phyloP scores from a whole-genome alignment of 2,113 vertebrate species.

The Mirza zaza region DNA sequence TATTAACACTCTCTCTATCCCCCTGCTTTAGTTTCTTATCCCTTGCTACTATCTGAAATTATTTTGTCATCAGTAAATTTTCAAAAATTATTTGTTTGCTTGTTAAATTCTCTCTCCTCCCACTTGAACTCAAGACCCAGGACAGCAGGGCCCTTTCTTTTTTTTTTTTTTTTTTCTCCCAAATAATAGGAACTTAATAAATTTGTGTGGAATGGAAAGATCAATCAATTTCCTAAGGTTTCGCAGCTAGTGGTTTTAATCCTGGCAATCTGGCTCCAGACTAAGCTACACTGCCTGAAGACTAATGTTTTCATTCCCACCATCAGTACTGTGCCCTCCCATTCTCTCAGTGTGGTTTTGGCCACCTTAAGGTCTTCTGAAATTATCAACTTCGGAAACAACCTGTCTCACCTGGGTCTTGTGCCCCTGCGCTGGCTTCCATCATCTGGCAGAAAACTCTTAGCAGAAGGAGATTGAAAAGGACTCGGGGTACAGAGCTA shows the following conservation, averaged over 20 bases:
- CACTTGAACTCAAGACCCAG: not conserved
- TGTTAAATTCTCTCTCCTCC: not conserved
- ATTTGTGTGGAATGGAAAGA: not conserved
- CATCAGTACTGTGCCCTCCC: not conserved
- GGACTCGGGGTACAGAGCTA: not conserved
- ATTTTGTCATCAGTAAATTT: not conserved
- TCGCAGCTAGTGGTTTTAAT: not conserved
- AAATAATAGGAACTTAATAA: not conserved
- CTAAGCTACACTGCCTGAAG: not conserved
- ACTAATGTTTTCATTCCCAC: not conserved
- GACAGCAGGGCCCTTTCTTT: not conserved
- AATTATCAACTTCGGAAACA: not conserved
- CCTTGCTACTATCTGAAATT: not conserved
- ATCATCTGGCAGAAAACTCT: not conserved
- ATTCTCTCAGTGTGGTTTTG: not conserved
- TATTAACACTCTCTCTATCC: not conserved
- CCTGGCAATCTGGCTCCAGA: not conserved
- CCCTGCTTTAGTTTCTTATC: not conserved
- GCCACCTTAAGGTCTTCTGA: not conserved
- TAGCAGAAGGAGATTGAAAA: not conserved
- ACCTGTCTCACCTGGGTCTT: not conserved
- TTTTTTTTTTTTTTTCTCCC: too few relatives aligned
- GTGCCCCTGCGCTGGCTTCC: not conserved
- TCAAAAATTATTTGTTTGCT: not conserved
- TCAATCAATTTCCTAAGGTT: not conserved